Evolutionary conservation across 1,140 invertebrate genomes (phyloP).

Genomic region (Mycetomoellerius zeteki): DNA sequence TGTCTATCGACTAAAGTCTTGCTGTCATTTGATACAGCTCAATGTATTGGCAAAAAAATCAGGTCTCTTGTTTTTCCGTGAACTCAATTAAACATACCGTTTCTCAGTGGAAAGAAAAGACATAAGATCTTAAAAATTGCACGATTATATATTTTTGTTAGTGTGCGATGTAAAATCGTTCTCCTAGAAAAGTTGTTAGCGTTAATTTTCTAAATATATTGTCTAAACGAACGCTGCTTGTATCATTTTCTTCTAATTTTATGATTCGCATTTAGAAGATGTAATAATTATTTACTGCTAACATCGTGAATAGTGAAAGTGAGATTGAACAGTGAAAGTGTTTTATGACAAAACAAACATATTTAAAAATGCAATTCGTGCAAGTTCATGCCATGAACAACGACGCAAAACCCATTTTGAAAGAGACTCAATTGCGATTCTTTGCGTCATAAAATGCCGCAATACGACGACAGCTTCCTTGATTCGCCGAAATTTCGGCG

Average conservation of each 20-base stretch:
- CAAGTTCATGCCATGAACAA: not conserved
- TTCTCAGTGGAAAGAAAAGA: not conserved
- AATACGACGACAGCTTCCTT: conserved; percentile 85
- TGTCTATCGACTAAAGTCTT: conserved; percentile 50
- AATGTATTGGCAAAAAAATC: not conserved
- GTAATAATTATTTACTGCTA: not conserved
- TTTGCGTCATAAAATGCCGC: conserved; percentile 80
- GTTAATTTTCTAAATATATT: not conserved
- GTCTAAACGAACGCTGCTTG: not conserved
- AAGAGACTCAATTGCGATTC: not conserved
- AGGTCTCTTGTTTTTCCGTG: not conserved
- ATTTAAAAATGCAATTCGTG: conserved; percentile 31
- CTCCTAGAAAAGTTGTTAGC: not conserved
- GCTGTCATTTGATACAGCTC: conserved; percentile 1
- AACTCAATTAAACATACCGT: not conserved
- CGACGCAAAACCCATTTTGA: not conserved
- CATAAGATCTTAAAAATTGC: not conserved
- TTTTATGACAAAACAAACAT: not conserved
- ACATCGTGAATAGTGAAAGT: conserved; percentile 30
- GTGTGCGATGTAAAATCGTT: not conserved
- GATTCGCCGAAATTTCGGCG: conserved; percentile 84
- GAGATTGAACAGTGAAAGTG: conserved; percentile 43
- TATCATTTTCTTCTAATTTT: not conserved
- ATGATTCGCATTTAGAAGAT: not conserved
- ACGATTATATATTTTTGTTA: not conserved